phyloP scores from a whole-genome alignment of 1,140 invertebrate genomes.

The Drosophila biarmipes region DNA sequence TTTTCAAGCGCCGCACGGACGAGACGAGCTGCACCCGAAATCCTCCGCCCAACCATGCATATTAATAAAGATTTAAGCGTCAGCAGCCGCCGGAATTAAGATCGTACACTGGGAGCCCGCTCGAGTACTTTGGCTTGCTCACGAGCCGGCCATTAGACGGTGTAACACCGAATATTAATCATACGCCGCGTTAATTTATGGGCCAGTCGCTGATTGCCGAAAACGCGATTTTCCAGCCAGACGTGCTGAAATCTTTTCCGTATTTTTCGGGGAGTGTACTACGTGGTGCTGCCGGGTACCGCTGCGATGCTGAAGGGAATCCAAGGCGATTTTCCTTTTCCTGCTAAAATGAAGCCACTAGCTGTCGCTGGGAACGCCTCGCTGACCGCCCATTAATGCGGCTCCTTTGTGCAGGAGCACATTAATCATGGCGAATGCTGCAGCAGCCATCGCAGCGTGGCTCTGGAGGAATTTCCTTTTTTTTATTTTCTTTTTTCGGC shows the following conservation, averaged over 20 bases:
- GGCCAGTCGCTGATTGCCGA: conserved; percentile 55
- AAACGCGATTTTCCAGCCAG: conserved; percentile 40
- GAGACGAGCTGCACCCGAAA: conserved; percentile 40
- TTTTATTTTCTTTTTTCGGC: not conserved
- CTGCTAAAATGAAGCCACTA: conserved; percentile 58
- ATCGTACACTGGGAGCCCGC: conserved; percentile 41
- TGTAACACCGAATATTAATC: conserved; percentile 78
- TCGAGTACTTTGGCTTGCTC: conserved; percentile 61
- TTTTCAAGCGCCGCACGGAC: conserved; percentile 58
- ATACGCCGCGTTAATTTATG: conserved; percentile 73
- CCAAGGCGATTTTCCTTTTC: conserved; percentile 9
- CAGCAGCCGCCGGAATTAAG: conserved; percentile 64
- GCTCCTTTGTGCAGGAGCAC: conserved; percentile 53
- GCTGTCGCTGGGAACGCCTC: conserved; percentile 52
- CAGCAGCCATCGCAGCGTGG: conserved; percentile 56
- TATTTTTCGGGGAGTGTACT: conserved; percentile 40
- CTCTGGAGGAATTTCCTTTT: conserved; percentile 6
- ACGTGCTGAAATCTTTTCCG: conserved; percentile 63
- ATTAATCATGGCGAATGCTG: conserved; percentile 77
- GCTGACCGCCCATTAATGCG: conserved; percentile 73
- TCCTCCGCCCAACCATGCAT: conserved; percentile 59
- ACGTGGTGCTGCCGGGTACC: not conserved
- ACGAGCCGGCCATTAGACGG: conserved; percentile 74
- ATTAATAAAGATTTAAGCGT: conserved; percentile 79
- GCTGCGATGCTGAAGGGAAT: conserved; percentile 1